Evolutionary conservation across 2,113 vertebrate genomes (phyloP), one percentile per base, ranked within the genome.

Genomic region (Phyllostomus hastatus): DNA sequence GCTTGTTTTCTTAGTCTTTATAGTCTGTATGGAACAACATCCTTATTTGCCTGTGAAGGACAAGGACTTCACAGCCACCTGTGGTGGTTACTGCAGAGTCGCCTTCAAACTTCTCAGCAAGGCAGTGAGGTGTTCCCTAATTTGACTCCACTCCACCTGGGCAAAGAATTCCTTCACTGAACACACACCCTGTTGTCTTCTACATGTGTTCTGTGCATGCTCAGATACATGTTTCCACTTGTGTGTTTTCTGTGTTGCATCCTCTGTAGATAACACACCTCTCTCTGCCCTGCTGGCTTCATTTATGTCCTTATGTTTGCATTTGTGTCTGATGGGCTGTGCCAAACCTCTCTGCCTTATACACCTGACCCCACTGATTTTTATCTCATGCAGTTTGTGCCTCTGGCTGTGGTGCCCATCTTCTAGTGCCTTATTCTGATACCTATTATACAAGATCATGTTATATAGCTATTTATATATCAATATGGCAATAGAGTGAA

Each of bases 121-220:
- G 38, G 12, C 43, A 1, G 33, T 59, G 6, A 52, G 20, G 26
- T 4, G 10, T 7, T 70, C 4, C 16, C 9, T 50, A 61, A 7
- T 14, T 48, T 52, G 67, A 6, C 57, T 50, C 0, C 6, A n/a
- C 8, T 54, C 17, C 2, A 17, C 20, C 4, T 24, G 75, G 22
- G 15, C 11, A 46, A 67, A 26, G 0, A 15, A 24, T 69, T 72
- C 46, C 46, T 81, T 41, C 31, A 88, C 66, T 80, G 26, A 7
- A 7, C 33, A 15, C 14, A 24, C 0, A 43, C 11, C 0, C 19
- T 35, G 22, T 33, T 48, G 38, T 38, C 5, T 38, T 26, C 17
- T 7, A 20, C 11, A 5, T 35, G 69, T 43, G 28, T 46, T 38
- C 2, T 20, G 1, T 20, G 33, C 4, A 0, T 75, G 64, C 31